Evolutionary conservation across 2,888 invertebrate genomes (phyloP), one percentile per base, ranked within the genome.

Genomic region (Stenolophus ochropezus): DNA sequence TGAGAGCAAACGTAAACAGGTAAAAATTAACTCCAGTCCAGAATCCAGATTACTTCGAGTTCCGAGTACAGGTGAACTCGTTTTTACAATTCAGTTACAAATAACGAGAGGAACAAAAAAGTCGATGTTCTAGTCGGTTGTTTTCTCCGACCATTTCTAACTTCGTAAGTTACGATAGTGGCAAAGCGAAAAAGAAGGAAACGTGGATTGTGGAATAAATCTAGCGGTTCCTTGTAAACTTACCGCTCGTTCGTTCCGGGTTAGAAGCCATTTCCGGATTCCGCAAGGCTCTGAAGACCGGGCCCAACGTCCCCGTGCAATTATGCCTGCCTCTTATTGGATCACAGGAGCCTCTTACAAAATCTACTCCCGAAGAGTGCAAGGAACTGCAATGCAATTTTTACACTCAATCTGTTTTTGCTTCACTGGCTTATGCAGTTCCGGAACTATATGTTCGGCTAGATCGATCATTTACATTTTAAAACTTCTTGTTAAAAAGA

Each of bases 131-230:
- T 76, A 75, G 25, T 53, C 65, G 79, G 79, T 71, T 79, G 79
- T 79, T 79, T 79, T 79, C 79, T 79, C 25, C 79, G 25, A 27
- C 79, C 79, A 79, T 79, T 61, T 71, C 69, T 79, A 79, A 79
- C 79, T 69, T 79, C 51, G 69, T 69, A 69, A 79, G 71, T 79
- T 79, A 79, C 79, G 79, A 79, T 79, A 79, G 79, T 69, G 69
- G 53, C 79, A 53, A 47, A 69, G 65, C 53, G 78, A 65, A 78
- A 79, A 79, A 33, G 69, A 53, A 71, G 79, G 69, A 79, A 78
- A 53, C 49, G 33, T 53, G 79, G 79, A 79, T 79, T 79, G 71
- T 53, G 69, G 79, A 79, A 79, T 79, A 79, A 71, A 79, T 79
- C 79, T 79, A 79, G 47, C 69, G 51, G 79, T 79, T 69, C 71